phyloP scores from a whole-genome alignment of 2,797 vertebrate species.

The Melanotaenia pygmaea region DNA sequence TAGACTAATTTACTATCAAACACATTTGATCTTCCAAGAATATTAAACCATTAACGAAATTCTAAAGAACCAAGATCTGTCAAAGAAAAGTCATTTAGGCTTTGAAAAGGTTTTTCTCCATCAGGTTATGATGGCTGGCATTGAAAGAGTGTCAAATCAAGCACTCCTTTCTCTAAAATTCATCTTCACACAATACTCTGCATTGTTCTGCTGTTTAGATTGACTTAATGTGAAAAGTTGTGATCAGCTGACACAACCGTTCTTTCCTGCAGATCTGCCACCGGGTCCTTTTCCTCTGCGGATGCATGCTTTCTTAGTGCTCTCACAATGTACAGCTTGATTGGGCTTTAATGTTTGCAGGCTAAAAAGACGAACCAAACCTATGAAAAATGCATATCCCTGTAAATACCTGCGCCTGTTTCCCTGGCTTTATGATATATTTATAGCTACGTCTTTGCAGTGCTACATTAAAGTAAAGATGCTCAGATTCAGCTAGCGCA shows the following conservation, averaged over 20 bases:
- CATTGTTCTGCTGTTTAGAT: constrained; percentile 32
- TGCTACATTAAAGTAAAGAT: constrained; percentile 57
- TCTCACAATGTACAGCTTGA: constrained; percentile 57
- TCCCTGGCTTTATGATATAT: constrained; percentile 61
- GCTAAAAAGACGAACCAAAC: constrained; percentile 55
- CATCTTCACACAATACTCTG: constrained; percentile 8
- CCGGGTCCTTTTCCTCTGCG: constrained; percentile 49
- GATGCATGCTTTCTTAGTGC: constrained; percentile 70
- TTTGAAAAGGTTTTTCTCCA: constrained; percentile 75
- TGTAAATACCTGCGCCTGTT: constrained; percentile 70
- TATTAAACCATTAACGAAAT: constrained; percentile 81
- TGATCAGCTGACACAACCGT: constrained; percentile 22
- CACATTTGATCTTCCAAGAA: constrained; percentile 77
- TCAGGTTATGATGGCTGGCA: constrained; percentile 58
- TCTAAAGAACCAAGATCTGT: constrained; percentile 81
- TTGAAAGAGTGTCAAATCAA: constrained; percentile 52
- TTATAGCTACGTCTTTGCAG: constrained; percentile 68
- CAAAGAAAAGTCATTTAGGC: constrained; percentile 82
- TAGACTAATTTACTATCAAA: constrained; percentile 77
- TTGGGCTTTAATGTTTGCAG: constrained; percentile 63
- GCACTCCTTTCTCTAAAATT: constrained; percentile 25
- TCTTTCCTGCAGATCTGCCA: constrained; percentile 29
- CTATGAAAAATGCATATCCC: constrained; percentile 76
- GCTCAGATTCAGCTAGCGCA: constrained; percentile 62
- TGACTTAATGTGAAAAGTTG: constrained; percentile 14